These are phyloP conservation scores for Hyla sarda DNA, from an alignment of 2,113 vertebrate genomes.

Conservation along the genomic window DNA sequence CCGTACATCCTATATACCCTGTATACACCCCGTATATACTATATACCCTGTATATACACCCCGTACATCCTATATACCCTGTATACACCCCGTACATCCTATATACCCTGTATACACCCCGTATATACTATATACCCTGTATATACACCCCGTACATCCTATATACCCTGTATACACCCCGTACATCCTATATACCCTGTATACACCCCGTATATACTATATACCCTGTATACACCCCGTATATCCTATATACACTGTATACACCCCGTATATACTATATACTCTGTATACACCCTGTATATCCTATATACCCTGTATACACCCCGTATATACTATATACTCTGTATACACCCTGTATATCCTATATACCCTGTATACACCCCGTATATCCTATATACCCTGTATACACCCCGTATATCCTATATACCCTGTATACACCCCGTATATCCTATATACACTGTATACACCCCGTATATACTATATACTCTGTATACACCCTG, in stretches of 20 bases:
- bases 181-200: neutral
- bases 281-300: neutral
- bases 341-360: too few relatives aligned
- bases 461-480: too few relatives aligned
- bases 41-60: too few relatives aligned
- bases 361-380: too few relatives aligned
- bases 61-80: too few relatives aligned
- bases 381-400: too few relatives aligned
- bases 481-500: too few relatives aligned
- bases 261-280: too few relatives aligned
- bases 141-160: neutral
- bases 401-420: too few relatives aligned
- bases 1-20: neutral
- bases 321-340: neutral
- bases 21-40: too few relatives aligned
- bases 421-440: too few relatives aligned
- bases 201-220: neutral
- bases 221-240: neutral
- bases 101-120: neutral
- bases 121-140: neutral
- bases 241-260: neutral
- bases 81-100: neutral
- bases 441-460: too few relatives aligned
- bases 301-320: neutral
- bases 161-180: neutral